A percentile compares a stretch with the other conserved stretches of the same genome.
These are phyloP conservation scores for Adelphocoris suturalis DNA, from an alignment of 2,888 invertebrate genomes.

Conservation along the genomic window DNA sequence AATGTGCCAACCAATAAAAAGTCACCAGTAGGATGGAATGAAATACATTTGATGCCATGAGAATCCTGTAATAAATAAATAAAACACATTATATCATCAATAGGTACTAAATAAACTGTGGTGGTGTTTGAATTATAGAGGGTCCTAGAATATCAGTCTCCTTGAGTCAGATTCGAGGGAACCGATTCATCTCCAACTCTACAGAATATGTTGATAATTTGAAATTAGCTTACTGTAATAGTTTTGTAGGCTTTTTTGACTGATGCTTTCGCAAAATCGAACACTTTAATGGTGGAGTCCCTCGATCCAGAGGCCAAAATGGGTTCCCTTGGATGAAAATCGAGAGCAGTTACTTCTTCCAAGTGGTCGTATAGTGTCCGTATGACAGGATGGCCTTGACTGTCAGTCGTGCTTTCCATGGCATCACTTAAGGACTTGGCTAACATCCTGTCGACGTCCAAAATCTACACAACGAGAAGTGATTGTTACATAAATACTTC, in stretches of 20 bases:
- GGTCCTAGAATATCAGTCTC: too few relatives aligned
- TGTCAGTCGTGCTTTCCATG: slow-evolving; percentile 89
- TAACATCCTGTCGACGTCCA: slow-evolving; percentile 99
- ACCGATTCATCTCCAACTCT: too few relatives aligned
- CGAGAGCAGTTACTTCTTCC: slow-evolving; percentile 97
- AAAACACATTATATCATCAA: not conserved
- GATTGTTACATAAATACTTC: too few relatives aligned
- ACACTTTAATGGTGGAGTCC: slow-evolving; percentile 96
- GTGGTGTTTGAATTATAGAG: too few relatives aligned
- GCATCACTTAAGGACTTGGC: slow-evolving; percentile 97
- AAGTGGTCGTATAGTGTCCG: slow-evolving; percentile 98
- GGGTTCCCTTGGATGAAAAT: slow-evolving; percentile 97
- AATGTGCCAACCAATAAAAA: slow-evolving; percentile 95
- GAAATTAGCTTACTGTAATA: slow-evolving; percentile 85
- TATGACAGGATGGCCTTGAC: slow-evolving; percentile 98
- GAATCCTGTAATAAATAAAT: slow-evolving; percentile 85
- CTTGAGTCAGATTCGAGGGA: too few relatives aligned
- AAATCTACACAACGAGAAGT: slow-evolving; percentile 82
- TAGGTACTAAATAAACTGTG: too few relatives aligned
- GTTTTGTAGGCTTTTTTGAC: slow-evolving; percentile 98
- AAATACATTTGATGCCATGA: slow-evolving; percentile 92
- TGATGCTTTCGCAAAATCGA: slow-evolving; percentile 98
- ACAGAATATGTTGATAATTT: not conserved
- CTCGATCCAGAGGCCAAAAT: slow-evolving; percentile 96
- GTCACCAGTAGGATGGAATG: slow-evolving; percentile 97